Evolutionary conservation across 2,888 invertebrate genomes (phyloP).

Genomic region (Timema cristinae): DNA sequence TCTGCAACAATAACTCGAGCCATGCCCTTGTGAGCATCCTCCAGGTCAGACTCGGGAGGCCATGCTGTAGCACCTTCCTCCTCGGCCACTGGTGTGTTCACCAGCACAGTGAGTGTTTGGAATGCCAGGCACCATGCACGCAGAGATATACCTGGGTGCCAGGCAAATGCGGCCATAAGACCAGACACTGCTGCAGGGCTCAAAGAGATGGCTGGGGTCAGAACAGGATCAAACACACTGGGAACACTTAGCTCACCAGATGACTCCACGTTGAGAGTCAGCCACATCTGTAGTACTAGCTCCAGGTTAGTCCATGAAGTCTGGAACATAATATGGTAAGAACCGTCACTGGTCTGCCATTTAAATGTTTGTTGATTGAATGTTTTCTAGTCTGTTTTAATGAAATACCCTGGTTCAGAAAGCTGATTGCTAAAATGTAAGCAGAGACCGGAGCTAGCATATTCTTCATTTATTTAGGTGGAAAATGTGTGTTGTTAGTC

Average conservation of each 20-base stretch:
- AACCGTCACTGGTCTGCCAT: background rate
- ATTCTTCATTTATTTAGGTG: too few relatives aligned
- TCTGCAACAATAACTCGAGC: slow-evolving; percentile 61
- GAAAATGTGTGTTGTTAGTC: too few relatives aligned
- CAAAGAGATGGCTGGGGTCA: slow-evolving; percentile 61
- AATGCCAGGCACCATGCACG: slow-evolving; percentile 77
- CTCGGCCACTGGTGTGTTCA: slow-evolving; percentile 24
- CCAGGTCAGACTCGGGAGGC: slow-evolving; percentile 23
- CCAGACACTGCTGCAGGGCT: slow-evolving; percentile 61
- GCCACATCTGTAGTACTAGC: slow-evolving; percentile 79
- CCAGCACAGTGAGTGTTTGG: slow-evolving; percentile 60
- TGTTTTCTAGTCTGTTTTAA: background rate
- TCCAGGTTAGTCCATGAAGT: slow-evolving; percentile 74
- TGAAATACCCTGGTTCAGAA: background rate
- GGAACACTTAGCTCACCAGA: slow-evolving; percentile 43
- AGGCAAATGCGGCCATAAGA: slow-evolving; percentile 61
- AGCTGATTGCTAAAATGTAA: too few relatives aligned
- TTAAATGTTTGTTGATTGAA: background rate
- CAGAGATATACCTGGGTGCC: slow-evolving; percentile 63
- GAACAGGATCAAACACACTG: slow-evolving; percentile 52
- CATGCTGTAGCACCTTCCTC: slow-evolving; percentile 18
- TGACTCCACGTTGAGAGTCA: slow-evolving; percentile 70
- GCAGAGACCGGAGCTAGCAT: too few relatives aligned
- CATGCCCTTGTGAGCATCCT: slow-evolving; percentile 51
- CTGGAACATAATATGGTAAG: slow-evolving; percentile 41